Conservation (phyloP, 2,888 invertebrate species). For the Caenorhabditis japonica region DNA sequence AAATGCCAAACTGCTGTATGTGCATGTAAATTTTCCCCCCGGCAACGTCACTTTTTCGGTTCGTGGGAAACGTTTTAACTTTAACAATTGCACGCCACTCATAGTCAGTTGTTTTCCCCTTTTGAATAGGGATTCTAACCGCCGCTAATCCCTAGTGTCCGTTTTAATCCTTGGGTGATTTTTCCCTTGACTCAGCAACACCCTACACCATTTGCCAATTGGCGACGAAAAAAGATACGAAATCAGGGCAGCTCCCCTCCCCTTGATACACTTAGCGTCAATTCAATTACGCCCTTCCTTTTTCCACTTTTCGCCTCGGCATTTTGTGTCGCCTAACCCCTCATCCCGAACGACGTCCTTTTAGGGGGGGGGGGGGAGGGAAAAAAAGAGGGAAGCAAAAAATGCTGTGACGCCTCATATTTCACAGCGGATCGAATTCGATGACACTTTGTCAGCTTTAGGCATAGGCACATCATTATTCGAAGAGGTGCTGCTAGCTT, state of each 20-base stretch:
- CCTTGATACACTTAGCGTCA: not conserved
- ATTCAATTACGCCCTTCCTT: constrained; percentile 11
- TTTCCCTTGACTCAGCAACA: not conserved
- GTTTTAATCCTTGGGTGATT: constrained; percentile 36
- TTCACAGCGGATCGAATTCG: constrained; percentile 28
- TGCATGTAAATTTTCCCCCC: too few relatives aligned
- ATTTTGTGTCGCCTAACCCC: not conserved
- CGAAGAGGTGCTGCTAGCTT: constrained; percentile 5
- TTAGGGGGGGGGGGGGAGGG: too few relatives aligned
- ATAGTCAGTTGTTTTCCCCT: too few relatives aligned
- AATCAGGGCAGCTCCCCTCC: constrained; percentile 12
- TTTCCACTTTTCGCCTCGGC: not conserved
- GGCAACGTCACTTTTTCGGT: too few relatives aligned
- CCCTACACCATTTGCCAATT: not conserved
- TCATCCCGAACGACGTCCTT: not conserved
- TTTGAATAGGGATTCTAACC: constrained; percentile 30
- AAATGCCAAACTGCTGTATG: too few relatives aligned
- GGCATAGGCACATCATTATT: too few relatives aligned
- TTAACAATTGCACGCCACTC: too few relatives aligned
- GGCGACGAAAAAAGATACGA: constrained; percentile 6
- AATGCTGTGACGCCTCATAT: too few relatives aligned
- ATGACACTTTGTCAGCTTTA: constrained; percentile 22
- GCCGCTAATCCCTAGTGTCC: constrained; percentile 44
- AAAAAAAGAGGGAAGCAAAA: too few relatives aligned
- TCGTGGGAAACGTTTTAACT: too few relatives aligned